These are phyloP conservation scores for Cylloceria caligata DNA, from an alignment of 2,888 invertebrate species.

Conservation along the genomic window DNA sequence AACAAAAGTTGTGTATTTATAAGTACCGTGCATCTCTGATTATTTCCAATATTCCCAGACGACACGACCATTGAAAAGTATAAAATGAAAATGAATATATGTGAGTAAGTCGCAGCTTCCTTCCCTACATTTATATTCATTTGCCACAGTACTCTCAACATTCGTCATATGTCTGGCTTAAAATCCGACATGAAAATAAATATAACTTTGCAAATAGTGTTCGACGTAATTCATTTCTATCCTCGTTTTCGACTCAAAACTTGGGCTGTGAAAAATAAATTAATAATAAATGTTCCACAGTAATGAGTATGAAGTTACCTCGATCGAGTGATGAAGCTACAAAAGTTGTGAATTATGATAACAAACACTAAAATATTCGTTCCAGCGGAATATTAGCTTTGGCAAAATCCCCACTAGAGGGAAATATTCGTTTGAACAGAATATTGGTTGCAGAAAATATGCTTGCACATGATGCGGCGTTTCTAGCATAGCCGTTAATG, in stretches of 20 bases:
- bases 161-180: no score
- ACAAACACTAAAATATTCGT: neutral
- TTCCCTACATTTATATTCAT: no score
- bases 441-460: no score
- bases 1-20: neutral
- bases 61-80: slow-evolving; percentile 11
- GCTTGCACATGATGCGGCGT: no score
- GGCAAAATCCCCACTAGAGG: no score
- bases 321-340: no score
- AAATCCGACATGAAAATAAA: no score
- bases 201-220: slow-evolving; percentile 70
- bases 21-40: neutral
- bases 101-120: no score
- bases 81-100: slow-evolving; percentile 69
- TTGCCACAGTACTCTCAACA: no score
- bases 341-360: neutral
- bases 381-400: neutral
- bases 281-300: neutral
- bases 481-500: no score
- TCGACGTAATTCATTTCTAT: slow-evolving; percentile 65
- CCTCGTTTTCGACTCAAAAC: slow-evolving; percentile 67
- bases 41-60: slow-evolving; percentile 22
- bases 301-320: neutral
- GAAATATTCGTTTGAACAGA: no score
- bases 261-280: slow-evolving; percentile 67